Base-by-base conservation (phyloP, 2,888 invertebrate species). In the Lithophane ornitopus region DNA sequence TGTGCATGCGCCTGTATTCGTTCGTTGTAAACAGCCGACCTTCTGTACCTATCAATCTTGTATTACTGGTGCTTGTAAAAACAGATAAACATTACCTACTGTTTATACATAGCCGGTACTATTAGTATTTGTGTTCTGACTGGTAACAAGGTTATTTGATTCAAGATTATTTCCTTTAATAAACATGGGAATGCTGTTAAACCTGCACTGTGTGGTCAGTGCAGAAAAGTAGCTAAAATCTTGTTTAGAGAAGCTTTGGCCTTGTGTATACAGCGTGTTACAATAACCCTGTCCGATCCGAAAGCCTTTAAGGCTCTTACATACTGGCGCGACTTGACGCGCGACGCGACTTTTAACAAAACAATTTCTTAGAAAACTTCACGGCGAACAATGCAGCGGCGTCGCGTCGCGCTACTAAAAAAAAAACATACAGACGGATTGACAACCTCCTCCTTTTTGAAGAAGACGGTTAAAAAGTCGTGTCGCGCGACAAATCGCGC, bases 121-220 rank as follows among this genome's bases (percentile, higher is more conserved):
- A 58, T 26, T 59, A 26, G 52, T 59, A 65, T 77, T 70, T 44
- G 63, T 79, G 71, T 70, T 11, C 34, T 3, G 6, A 79, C 49
- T 58, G 22, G 79, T 71, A 44, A 34, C 80, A 58, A 79, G 52
- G 77, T 71, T 79, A 34, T 52, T 70, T 44, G 22, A 52, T 71
- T 52, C 34, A 44, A 72, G 49, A 52, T 63, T 58, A 65, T 72
- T 80, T 79, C 14, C 28, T 22, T 78, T 7, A 28, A 2, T 58
- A 54, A 70, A 70, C 44, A 41, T 4, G 49, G 41, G 34, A 79
- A 63, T 79, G 71, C n/a, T 14, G 41, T 1, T 63, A 56, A 63
- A 44, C 56, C 26, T 22, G 70, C 46, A n/a, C 54, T 49, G 12
- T 46, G n/a, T 66, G 0, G 2, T n/a, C 19, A 28, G 0, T 49